Percentiles rank a stretch among this genome's conserved stretches.
phyloP scores from a whole-genome alignment of 2,797 vertebrate species.

The Xenops minutus region DNA sequence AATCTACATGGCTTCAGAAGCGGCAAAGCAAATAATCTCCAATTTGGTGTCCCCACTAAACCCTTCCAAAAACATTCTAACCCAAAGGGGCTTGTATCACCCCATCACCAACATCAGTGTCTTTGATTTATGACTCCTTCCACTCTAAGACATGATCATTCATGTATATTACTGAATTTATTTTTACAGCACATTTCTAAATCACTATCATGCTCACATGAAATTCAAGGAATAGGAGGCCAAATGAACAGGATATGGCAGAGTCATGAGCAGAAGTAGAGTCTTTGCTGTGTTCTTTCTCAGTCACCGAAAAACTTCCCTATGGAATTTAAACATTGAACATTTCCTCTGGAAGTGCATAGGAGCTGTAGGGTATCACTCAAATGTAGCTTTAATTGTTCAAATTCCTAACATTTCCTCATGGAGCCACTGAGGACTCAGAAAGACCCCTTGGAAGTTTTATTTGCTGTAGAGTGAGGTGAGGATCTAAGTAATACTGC shows the following conservation, averaged over 20 bases:
- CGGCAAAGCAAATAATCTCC: background rate
- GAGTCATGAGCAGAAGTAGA: background rate
- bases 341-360: background rate
- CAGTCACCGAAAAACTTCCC: background rate
- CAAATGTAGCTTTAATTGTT: background rate
- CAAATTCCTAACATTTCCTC: background rate
- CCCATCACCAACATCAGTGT: background rate
- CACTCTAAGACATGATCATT: background rate
- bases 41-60: background rate
- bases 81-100: background rate
- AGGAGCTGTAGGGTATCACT: background rate
- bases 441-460: background rate
- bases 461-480: background rate
- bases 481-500: background rate
- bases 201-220: accelerated
- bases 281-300: background rate
- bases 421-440: background rate
- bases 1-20: background rate
- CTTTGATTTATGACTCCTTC: background rate
- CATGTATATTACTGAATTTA: background rate
- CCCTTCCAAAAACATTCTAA: background rate
- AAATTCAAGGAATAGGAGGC: background rate
- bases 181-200: background rate
- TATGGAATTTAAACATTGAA: background rate
- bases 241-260: background rate